Conservation (phyloP, 2,888 invertebrate genomes). For the Caenorhabditis macrosperma region DNA sequence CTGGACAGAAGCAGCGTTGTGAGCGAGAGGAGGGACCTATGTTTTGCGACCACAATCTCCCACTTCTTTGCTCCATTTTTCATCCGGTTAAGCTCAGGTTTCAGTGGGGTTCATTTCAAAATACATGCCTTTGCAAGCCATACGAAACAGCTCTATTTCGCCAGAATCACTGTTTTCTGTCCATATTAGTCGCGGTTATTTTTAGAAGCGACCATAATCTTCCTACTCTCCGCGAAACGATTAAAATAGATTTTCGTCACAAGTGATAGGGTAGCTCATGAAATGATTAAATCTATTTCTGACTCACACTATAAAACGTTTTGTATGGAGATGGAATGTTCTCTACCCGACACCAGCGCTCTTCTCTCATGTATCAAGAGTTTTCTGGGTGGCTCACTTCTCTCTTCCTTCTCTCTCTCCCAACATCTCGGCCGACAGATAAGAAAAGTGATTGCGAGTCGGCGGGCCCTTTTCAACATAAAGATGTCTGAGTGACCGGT, state of each 20-base stretch:
- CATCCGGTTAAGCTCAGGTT: too few species aligned
- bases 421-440: constrained; percentile 48
- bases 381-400: constrained; percentile 30
- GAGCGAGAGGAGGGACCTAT: constrained; percentile 1
- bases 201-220: constrained; percentile 9
- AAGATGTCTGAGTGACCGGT: constrained; percentile 42
- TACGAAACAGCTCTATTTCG: background rate
- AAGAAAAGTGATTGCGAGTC: constrained; percentile 50
- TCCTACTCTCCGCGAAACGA: constrained; percentile 21
- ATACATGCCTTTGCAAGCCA: too few species aligned
- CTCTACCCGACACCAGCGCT: constrained; percentile 6
- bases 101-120: constrained; percentile 23
- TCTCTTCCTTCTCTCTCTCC: constrained; percentile 1
- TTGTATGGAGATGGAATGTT: too few species aligned
- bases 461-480: constrained; percentile 15
- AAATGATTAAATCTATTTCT: background rate
- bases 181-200: background rate
- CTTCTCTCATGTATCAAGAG: constrained; percentile 42
- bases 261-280: background rate
- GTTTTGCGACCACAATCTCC: constrained; percentile 26
- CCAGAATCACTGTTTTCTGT: background rate
- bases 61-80: background rate
- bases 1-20: constrained; percentile 13
- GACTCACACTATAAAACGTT: background rate
- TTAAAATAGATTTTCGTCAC: constrained; percentile 16